Conservation (phyloP, 2,797 vertebrate species). For the Microcaecilia unicolor region DNA sequence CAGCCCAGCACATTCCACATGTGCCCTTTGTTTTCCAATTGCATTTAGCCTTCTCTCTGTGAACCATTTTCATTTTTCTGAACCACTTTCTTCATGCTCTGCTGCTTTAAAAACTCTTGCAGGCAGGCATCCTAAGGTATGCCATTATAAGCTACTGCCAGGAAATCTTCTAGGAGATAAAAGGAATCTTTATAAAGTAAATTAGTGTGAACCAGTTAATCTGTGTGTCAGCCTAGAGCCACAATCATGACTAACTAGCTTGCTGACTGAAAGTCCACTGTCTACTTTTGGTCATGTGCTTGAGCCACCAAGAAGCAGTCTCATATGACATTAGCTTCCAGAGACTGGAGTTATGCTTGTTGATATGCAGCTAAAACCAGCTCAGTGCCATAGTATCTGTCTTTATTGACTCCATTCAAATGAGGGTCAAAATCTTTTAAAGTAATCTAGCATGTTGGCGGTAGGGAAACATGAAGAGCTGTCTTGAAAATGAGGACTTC, state of each 20-base stretch:
- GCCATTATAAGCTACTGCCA: slow-evolving; percentile 64
- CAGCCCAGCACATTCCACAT: slow-evolving; percentile 57
- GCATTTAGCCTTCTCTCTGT: slow-evolving; percentile 56
- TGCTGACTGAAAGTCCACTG: slow-evolving; percentile 43
- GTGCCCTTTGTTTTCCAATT: slow-evolving; percentile 58
- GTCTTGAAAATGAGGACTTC: slow-evolving; percentile 25
- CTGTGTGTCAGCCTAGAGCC: slow-evolving; percentile 59
- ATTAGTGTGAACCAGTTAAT: slow-evolving; percentile 74
- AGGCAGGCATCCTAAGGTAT: slow-evolving; percentile 62
- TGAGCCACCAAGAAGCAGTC: slow-evolving; percentile 35
- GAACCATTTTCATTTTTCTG: slow-evolving; percentile 57
- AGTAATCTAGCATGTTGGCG: slow-evolving; percentile 34
- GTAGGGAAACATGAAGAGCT: slow-evolving; percentile 25
- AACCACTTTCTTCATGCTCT: slow-evolving; percentile 58
- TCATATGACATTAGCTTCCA: slow-evolving; percentile 27
- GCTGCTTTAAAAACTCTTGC: slow-evolving; percentile 53
- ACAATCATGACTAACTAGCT: slow-evolving; percentile 58
- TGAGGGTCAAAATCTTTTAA: slow-evolving; percentile 28
- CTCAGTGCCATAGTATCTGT: slow-evolving; percentile 3
- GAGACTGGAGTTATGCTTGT: slow-evolving; percentile 39
- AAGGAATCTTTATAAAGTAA: slow-evolving; percentile 73
- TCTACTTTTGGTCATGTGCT: slow-evolving; percentile 39
- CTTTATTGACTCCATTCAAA: slow-evolving; percentile 20
- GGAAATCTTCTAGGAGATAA: slow-evolving; percentile 66
- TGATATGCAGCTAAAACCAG: slow-evolving; percentile 22